A percentile compares a stretch with the other conserved stretches of the same genome.
Evolutionary conservation across 2,113 vertebrate genomes (phyloP).

Genomic region (Nothobranchius furzeri): DNA sequence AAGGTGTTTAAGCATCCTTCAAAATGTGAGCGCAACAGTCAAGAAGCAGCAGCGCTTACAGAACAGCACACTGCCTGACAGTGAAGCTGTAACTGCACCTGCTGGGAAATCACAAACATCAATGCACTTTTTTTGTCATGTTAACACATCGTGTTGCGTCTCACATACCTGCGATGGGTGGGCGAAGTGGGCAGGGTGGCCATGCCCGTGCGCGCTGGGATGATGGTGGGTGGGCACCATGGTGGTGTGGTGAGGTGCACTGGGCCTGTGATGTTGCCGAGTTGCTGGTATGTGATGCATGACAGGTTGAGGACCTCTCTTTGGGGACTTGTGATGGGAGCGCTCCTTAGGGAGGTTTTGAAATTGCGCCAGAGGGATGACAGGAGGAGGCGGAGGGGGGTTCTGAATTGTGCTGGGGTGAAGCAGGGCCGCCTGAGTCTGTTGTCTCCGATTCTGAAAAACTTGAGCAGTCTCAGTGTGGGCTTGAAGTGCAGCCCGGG

Average conservation of each 20-base stretch:
- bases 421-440: constrained; percentile 67
- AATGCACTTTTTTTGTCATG: constrained; percentile 12
- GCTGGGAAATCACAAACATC: constrained; percentile 12
- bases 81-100: constrained; percentile 29
- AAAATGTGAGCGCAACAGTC: constrained; percentile 18
- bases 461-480: constrained; percentile 59
- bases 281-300: constrained; percentile 44
- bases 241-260: constrained; percentile 4
- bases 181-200: constrained; percentile 28
- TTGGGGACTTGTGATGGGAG: constrained; percentile 38
- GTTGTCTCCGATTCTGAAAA: constrained; percentile 63
- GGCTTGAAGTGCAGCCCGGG: constrained; percentile 63
- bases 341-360: constrained; percentile 63
- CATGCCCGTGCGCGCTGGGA: constrained; percentile 13
- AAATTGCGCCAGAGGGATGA: constrained; percentile 69
- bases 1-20: constrained; percentile 29
- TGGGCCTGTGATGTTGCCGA: constrained; percentile 35
- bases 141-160: background rate
- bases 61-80: constrained; percentile 4
- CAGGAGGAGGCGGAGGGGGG: constrained; percentile 68
- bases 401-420: constrained; percentile 26
- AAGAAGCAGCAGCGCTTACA: constrained; percentile 2
- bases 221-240: constrained; percentile 35
- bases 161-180: constrained; percentile 69
- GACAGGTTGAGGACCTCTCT: constrained; percentile 24